Base-by-base conservation (phyloP, 2,113 vertebrate genomes). In the Chaetodon auriga region DNA sequence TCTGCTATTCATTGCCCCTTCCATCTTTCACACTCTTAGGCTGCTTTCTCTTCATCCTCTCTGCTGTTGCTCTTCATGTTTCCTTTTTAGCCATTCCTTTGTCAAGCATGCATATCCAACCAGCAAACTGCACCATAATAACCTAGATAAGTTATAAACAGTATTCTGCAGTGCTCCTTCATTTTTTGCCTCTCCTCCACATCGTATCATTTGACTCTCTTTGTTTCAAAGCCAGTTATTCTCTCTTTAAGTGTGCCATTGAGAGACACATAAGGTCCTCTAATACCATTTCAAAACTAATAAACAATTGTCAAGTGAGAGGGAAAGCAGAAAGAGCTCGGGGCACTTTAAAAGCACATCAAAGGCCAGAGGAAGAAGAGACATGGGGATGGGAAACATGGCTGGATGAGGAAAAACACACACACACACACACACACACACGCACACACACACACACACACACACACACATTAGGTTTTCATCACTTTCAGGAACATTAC, bases 271-370 rank as follows among this genome's bases (percentile, higher is more conserved):
- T 94, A 94, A 95, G 96, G 94, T 95, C 95, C 95, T 95, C 95
- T 92, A 95, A 95, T 96, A 95, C 94, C 95, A 95, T 97, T 97
- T 96, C 95, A 96, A 95, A 96, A 95, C 94, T 95, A 96, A 97
- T 98, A 98, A 99, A 99, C 97, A 98, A 93, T 96, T 96, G 97
- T 97, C 97, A 96, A 93, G 86, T 84, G 69, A 92, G 95, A 97
- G 92, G 91, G 92, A 95, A 96, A 96, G 96, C 98, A 97, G 97
- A 96, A 93, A 93, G 94, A 94, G 94, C 64, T 62, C 38, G 61
- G 91, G 65, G 77, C 95, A 95, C 95, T 95, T 94, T 95, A 95
- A 95, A 91, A 95, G 95, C 95, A 97, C 96, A 97, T 99, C 96
- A 98, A 98, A 98, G 96, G 58, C 68, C 83, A 1, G 21, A 61